Conservation (phyloP, 30 jellyfish, hydroid and myxozoan genomes). For the Aurelia aurita region DNA sequence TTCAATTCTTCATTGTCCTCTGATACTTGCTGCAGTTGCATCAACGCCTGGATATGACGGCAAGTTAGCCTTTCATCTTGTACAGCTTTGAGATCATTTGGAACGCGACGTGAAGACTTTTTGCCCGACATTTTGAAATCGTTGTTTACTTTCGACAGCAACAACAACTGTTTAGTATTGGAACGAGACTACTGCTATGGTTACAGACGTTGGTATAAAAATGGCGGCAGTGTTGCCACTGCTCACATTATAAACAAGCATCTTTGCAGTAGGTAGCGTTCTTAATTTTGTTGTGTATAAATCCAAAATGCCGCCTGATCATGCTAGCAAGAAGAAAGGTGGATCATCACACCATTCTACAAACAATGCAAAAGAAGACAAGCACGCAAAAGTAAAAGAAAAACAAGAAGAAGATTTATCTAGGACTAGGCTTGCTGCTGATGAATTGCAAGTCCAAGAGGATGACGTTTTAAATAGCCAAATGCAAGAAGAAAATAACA, state of each 20-base stretch:
- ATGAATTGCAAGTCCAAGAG: neutral
- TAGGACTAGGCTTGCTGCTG: constrained; percentile 7
- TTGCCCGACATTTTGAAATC: constrained; percentile 31
- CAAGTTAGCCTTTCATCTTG: constrained; percentile 80
- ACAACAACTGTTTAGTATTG: neutral
- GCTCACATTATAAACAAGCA: no score
- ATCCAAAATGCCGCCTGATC: constrained; percentile 35
- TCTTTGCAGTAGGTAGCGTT: no score
- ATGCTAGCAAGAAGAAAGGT: constrained; percentile 34
- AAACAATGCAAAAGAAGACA: constrained; percentile 53
- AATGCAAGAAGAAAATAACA: constrained; percentile 9
- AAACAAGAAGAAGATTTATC: constrained; percentile 9
- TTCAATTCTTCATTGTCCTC: constrained; percentile 70
- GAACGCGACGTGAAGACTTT: constrained; percentile 38
- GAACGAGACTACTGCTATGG: neutral
- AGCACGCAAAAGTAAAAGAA: neutral
- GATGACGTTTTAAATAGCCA: neutral
- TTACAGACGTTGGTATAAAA: no score
- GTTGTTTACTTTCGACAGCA: neutral
- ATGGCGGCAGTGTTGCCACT: no score
- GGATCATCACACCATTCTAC: constrained; percentile 10
- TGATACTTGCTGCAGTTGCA: constrained; percentile 59
- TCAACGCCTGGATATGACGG: constrained; percentile 72
- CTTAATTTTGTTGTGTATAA: no score
- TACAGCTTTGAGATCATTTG: constrained; percentile 55